phyloP scores from a whole-genome alignment of 2,797 vertebrate genomes.

The Danio aesculapii region DNA sequence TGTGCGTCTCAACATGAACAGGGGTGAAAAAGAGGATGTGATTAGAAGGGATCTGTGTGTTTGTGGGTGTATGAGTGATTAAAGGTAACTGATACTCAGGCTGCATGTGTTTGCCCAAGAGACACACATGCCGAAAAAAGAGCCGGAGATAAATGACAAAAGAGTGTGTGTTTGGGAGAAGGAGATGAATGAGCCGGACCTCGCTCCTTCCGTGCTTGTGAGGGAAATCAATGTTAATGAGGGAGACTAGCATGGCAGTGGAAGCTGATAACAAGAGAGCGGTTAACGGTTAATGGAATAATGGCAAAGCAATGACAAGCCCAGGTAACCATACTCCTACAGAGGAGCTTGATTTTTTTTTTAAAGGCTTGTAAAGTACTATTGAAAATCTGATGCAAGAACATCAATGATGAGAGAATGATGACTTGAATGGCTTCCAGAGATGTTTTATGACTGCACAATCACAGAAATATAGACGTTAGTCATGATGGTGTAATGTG shows the following conservation, averaged over 20 bases:
- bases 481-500: too few species aligned
- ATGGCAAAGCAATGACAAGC: conserved; percentile 31
- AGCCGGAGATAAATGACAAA: conserved; percentile 16
- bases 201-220: conserved; percentile 35
- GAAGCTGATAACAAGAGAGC: conserved; percentile 50
- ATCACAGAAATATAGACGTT: background rate
- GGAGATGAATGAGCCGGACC: conserved; percentile 49
- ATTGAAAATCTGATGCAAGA: conserved; percentile 33
- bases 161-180: conserved; percentile 10
- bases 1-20: conserved; percentile 23
- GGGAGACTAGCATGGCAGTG: conserved; percentile 41
- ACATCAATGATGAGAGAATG: background rate
- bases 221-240: conserved; percentile 57
- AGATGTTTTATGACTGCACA: conserved; percentile 4
- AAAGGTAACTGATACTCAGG: too few species aligned
- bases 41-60: conserved; percentile 8
- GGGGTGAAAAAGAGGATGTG: background rate
- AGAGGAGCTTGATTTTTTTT: conserved; percentile 44
- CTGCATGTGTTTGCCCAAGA: background rate
- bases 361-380: conserved; percentile 1
- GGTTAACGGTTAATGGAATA: conserved; percentile 45
- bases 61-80: background rate
- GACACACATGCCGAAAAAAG: background rate
- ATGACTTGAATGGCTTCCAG: conserved; percentile 1
- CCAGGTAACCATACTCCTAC: conserved; percentile 31